Conservation (phyloP, 1,140 invertebrate genomes). For the Diabrotica undecimpunctata region DNA sequence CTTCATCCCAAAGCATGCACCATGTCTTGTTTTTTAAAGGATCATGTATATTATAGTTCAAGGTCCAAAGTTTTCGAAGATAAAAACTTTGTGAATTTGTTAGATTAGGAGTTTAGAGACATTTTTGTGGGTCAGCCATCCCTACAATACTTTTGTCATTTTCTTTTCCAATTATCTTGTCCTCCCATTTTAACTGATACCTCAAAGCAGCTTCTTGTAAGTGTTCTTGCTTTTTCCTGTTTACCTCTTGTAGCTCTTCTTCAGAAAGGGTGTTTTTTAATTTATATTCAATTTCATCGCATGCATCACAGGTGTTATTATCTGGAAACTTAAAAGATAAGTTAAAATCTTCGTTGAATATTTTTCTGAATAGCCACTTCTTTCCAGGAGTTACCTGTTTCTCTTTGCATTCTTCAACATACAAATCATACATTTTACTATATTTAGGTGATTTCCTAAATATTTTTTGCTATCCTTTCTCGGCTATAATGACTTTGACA, state of each 20-base stretch:
- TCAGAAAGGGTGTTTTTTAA: background rate
- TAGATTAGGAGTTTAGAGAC: background rate
- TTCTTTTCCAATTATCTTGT: background rate
- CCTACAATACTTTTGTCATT: background rate
- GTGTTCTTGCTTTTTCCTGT: conserved; percentile 1
- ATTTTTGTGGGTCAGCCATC: conserved; percentile 9
- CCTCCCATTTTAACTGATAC: conserved; percentile 8
- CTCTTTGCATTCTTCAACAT: no score
- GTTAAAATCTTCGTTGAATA: conserved; percentile 14
- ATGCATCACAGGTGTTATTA: conserved; percentile 8
- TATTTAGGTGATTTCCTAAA: no score
- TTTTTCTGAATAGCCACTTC: background rate
- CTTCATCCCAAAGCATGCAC: conserved; percentile 10
- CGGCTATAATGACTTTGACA: no score
- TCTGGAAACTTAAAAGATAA: conserved; percentile 8
- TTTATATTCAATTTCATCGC: background rate
- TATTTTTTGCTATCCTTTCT: no score
- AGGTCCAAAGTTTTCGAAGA: conserved; percentile 8
- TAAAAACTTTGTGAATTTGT: conserved; percentile 17
- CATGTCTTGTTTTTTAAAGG: background rate
- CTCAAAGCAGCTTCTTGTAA: conserved; percentile 7
- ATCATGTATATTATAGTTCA: conserved; percentile 10
- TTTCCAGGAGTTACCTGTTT: background rate
- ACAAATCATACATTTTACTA: no score
- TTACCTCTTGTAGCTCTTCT: background rate